Base-by-base conservation (phyloP, 1,140 invertebrate species). In the Zaprionus lachaisei region DNA sequence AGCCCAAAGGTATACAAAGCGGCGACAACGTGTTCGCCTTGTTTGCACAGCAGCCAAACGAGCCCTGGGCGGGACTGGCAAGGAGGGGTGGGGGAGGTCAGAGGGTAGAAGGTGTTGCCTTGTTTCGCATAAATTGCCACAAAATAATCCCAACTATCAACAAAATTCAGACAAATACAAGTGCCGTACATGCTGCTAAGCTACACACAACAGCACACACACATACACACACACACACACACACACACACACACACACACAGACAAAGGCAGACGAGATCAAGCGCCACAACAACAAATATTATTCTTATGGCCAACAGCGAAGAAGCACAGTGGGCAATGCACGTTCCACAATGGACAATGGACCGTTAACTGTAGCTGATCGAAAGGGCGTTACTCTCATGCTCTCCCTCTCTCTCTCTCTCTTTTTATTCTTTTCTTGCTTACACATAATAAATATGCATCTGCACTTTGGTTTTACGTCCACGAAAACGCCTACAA, bases 81-180 rank as follows among this genome's bases (percentile, higher is more conserved):
- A 17, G 14, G 20, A 22, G 20, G 12, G 26, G 34, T 7, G 20
- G 7, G 17, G 31, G 14, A 0, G 44, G 15, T 2, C 31, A n/a
- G 24, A 5, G 12, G n/a, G 12, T 34, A 49, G 51, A 58, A 74
- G 74, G 70, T 67, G 54, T 54, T 58, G 75, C 67, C 79, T 83
- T 85, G 82, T 79, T 81, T 76, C 75, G 75, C 77, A 91, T 86
- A 91, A 91, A 91, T 91, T 81, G 73, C 80, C 83, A 77, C 83
- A 91, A 91, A 91, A 91, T 91, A 91, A 90, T 91, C 82, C 82
- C 77, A 91, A 91, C 82, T 80, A 85, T 91, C 82, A 91, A 91
- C 86, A 84, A 80, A 89, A 80, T 84, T 79, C 79, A 84, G 76
- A 89, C 79, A 90, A 78, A 78, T 76, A 84, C 64, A 89, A 51